phyloP scores from a whole-genome alignment of 2,113 vertebrate genomes.

The Gracilinanus agilis region DNA sequence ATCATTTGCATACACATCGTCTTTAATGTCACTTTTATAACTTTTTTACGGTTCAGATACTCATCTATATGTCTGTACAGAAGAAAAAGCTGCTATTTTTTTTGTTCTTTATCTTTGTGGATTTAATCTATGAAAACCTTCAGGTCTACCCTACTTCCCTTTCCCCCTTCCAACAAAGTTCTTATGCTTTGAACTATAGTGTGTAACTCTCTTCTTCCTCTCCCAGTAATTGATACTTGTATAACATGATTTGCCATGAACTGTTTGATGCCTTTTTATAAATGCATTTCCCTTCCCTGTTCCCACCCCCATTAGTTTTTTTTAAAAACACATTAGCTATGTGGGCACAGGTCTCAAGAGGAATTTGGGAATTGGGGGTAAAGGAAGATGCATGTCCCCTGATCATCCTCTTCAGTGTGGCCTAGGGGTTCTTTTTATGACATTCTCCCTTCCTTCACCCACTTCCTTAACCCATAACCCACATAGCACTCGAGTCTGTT shows the following conservation, averaged over 20 bases:
- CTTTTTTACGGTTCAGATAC: conserved; percentile 98
- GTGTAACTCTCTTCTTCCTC: conserved; percentile 80
- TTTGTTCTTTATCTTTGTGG: conserved; percentile 95
- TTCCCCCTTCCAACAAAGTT: conserved; percentile 86
- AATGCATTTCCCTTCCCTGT: conserved; percentile 81
- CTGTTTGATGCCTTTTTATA: conserved; percentile 93
- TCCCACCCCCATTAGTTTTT: conserved; percentile 53
- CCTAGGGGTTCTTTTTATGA: conserved; percentile 50
- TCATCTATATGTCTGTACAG: conserved; percentile 99
- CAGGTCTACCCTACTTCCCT: conserved; percentile 92
- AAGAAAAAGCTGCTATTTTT: conserved; percentile 99
- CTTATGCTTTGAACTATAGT: conserved; percentile 91
- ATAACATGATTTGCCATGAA: conserved; percentile 87
- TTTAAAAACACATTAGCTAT: conserved; percentile 77
- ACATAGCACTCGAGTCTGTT: conserved; percentile 77
- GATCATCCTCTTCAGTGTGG: conserved; percentile 35
- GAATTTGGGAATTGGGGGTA: conserved; percentile 18
- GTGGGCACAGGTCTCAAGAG: conserved; percentile 80
- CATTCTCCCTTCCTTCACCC: conserved; percentile 38
- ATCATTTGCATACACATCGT: conserved; percentile 94
- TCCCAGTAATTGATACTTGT: conserved; percentile 86
- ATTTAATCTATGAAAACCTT: conserved; percentile 94
- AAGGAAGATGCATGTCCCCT: rapidly evolving
- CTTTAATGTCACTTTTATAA: conserved; percentile 98
- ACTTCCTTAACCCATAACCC: conserved; percentile 66